Evolutionary conservation across 2,888 invertebrate genomes (phyloP).

Genomic region (Oegoconia quadripuncta): DNA sequence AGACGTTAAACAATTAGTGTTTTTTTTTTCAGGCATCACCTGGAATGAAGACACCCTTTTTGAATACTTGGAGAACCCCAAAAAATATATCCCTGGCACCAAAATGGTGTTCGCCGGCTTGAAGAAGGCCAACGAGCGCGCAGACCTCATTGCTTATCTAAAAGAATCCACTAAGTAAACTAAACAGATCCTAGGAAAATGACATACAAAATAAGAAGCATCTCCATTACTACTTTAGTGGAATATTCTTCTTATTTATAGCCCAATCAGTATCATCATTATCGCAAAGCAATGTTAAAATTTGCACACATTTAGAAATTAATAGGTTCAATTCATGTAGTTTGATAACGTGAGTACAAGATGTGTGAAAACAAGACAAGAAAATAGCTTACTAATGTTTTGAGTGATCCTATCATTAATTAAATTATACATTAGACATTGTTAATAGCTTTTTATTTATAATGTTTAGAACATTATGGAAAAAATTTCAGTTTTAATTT

Average conservation of each 20-base stretch:
- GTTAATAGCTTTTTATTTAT: constrained; percentile 50
- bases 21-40: constrained; percentile 85
- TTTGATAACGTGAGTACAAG: constrained; percentile 34
- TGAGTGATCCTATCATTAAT: constrained; percentile 58
- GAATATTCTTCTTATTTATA: constrained; percentile 51
- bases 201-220: constrained; percentile 49
- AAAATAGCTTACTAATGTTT: constrained; percentile 47
- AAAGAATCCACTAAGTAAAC: constrained; percentile 89
- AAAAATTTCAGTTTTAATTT: constrained; percentile 14
- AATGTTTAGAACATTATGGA: constrained; percentile 27
- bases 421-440: constrained; percentile 65
- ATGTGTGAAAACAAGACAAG: constrained; percentile 44
- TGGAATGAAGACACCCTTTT: constrained; percentile 97
- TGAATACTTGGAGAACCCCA: constrained; percentile 98
- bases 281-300: constrained; percentile 11
- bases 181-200: constrained; percentile 24
- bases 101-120: constrained; percentile 99
- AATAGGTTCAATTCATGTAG: constrained; percentile 11
- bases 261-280: constrained; percentile 12
- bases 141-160: constrained; percentile 96
- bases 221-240: constrained; percentile 58
- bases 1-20: constrained; percentile 2
- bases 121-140: constrained; percentile 96
- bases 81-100: constrained; percentile 99
- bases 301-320: constrained; percentile 31